phyloP scores from a whole-genome alignment of 2,888 invertebrate genomes.

The Tetragonula carbonaria region DNA sequence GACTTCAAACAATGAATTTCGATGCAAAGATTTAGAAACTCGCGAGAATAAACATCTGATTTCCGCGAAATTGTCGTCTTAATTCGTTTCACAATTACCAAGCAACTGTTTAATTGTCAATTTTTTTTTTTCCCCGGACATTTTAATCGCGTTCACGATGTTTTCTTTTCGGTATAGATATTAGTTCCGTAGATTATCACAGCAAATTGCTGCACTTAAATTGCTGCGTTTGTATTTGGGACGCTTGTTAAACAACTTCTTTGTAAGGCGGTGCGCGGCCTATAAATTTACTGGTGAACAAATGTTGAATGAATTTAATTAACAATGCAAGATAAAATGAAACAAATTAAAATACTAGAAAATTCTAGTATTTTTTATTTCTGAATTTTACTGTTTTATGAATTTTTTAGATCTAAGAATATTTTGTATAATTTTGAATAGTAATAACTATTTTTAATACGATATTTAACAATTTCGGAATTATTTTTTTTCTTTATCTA shows the following conservation, averaged over 20 bases:
- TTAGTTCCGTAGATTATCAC: slow-evolving; percentile 25
- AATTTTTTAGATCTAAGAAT: background rate
- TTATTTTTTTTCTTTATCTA: background rate
- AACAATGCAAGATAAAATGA: background rate
- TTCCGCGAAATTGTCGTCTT: slow-evolving; percentile 59
- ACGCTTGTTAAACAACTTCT: slow-evolving; percentile 16
- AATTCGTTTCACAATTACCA: slow-evolving; percentile 8
- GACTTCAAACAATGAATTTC: too few relatives aligned
- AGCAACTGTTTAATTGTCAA: slow-evolving; percentile 60
- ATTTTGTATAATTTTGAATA: background rate
- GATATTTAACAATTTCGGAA: background rate
- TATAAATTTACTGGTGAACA: background rate
- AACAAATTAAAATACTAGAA: background rate
- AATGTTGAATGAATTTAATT: background rate
- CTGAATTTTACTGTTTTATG: too few relatives aligned
- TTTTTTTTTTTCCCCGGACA: slow-evolving; percentile 45
- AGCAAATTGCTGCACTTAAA: slow-evolving; percentile 19
- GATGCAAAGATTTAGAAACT: background rate
- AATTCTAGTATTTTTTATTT: background rate
- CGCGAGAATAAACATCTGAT: slow-evolving; percentile 59
- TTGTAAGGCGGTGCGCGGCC: slow-evolving; percentile 3
- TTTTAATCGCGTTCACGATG: slow-evolving; percentile 32
- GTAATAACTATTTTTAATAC: background rate
- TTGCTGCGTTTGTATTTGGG: slow-evolving; percentile 4
- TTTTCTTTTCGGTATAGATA: slow-evolving; percentile 41